phyloP scores from a whole-genome alignment of 2,888 invertebrate genomes.

The Cosmorhoe ocellata region DNA sequence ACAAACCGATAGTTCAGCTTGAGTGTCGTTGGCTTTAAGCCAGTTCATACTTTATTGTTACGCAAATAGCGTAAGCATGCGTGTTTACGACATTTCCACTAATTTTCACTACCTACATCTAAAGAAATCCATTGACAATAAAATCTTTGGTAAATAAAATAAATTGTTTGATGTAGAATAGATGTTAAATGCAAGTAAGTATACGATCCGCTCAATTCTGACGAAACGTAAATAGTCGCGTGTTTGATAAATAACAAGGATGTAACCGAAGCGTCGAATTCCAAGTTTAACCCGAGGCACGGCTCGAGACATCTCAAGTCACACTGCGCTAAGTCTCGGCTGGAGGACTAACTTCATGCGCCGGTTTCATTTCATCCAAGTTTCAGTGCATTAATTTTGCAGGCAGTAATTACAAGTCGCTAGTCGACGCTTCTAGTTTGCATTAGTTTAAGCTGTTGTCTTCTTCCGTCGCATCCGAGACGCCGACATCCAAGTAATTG shows the following conservation, averaged over 20 bases:
- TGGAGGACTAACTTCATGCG: slow-evolving; percentile 61
- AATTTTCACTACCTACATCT: slow-evolving; percentile 65
- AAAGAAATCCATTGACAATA: slow-evolving; percentile 54
- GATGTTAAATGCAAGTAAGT: slow-evolving; percentile 31
- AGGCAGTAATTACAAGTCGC: slow-evolving; percentile 79
- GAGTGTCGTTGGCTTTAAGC: slow-evolving; percentile 66
- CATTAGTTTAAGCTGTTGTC: slow-evolving; percentile 75
- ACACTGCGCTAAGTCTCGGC: slow-evolving; percentile 38
- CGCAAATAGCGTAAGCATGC: slow-evolving; percentile 71
- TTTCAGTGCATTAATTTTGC: slow-evolving; percentile 80
- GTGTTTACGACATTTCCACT: slow-evolving; percentile 67
- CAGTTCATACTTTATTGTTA: slow-evolving; percentile 78
- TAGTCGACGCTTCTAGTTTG: slow-evolving; percentile 70
- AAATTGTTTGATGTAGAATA: slow-evolving; percentile 38
- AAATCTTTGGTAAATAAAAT: slow-evolving; percentile 44
- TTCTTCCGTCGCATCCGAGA: slow-evolving; percentile 58
- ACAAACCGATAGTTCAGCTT: slow-evolving; percentile 54
- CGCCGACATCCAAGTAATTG: slow-evolving; percentile 63
- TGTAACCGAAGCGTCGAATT: slow-evolving; percentile 47
- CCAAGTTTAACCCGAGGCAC: slow-evolving; percentile 52
- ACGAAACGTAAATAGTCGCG: slow-evolving; percentile 35
- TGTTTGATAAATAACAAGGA: slow-evolving; percentile 47
- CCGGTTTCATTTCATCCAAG: slow-evolving; percentile 78
- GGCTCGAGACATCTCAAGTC: slow-evolving; percentile 38
- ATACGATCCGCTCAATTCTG: slow-evolving; percentile 29